Base-by-base conservation (phyloP, 2,797 vertebrate species). In the Pangasius larnaudii region DNA sequence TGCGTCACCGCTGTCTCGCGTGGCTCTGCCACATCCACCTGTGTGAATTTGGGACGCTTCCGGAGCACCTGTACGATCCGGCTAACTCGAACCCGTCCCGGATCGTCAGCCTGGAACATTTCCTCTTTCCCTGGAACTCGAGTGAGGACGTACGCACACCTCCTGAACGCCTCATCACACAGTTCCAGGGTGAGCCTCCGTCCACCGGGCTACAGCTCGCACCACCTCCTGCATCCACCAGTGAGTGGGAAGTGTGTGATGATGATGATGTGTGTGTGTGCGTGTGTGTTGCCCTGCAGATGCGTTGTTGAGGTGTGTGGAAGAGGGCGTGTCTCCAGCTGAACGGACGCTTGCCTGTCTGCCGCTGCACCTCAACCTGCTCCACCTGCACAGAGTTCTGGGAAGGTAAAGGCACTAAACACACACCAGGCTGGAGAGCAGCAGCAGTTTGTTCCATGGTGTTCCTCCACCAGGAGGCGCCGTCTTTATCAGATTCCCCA, bases 11-110 rank as follows among this genome's bases (percentile, higher is more conserved):
- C 16, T 96, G 96, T 72, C 93, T 99, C 93, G 96, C 97, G 84
- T 99, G 98, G 98, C 95, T 99, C 84, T 96, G 95, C 61, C 98
- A 96, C 93, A 97, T 99, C 92, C 97, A 99, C 94, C 94, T 99
- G 89, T 96, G 94, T 1, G 98, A 99, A 94, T 99, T 99, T 24
- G 95, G 93, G 87, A 82, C 91, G 86, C 97, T 99, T 46, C 98
- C 98, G 1, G 90, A 91, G 42, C 93, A 94, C 91, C 95, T 99
- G 86, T 98, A 95, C 33, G 96, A 99, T 92, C 97, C 98, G 30
- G 94, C 96, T 0, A 95, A 96, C 91, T 95, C 96, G 6, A 95
- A 94, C 89, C 98, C 98, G 30, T 96, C 97, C 87, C 94, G 97
- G 75, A 95, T 99, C 88, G 96, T 98, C 90, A 96, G 94, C 92